A percentile compares a stretch with the other conserved stretches of the same genome.
Conservation (phyloP, 2,888 invertebrate species). For the Megaustenia siamemsis region DNA sequence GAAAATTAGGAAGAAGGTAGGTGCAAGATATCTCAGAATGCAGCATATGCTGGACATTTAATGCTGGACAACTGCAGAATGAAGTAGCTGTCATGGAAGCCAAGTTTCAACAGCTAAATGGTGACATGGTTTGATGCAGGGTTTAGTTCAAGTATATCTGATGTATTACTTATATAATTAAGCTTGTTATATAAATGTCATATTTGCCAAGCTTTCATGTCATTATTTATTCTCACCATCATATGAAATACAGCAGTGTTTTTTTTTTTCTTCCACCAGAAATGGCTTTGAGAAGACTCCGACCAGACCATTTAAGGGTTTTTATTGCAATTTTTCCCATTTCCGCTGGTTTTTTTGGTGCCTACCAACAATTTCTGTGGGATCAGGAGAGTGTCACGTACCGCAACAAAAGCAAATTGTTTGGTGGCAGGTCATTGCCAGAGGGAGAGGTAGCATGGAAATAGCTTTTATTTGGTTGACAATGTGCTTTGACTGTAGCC, state of each 20-base stretch:
- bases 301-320: constrained; percentile 13
- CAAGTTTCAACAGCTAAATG: too few species aligned
- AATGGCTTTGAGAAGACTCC: constrained; percentile 34
- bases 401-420: constrained; percentile 52
- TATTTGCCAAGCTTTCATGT: background rate
- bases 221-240: background rate
- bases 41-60: too few species aligned
- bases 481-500: too few species aligned
- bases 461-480: too few species aligned
- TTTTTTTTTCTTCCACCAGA: constrained; percentile 6
- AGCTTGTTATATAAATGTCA: too few species aligned
- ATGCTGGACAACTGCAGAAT: too few species aligned
- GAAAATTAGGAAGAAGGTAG: too few species aligned
- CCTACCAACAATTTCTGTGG: constrained; percentile 48
- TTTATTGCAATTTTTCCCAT: background rate
- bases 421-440: constrained; percentile 40
- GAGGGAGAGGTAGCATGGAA: constrained; percentile 48
- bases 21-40: too few species aligned
- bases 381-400: constrained; percentile 28
- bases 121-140: too few species aligned
- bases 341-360: constrained; percentile 16
- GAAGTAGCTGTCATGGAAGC: too few species aligned
- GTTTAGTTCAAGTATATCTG: too few species aligned
- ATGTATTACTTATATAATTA: too few species aligned
- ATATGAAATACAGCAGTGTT: background rate